Evolutionary conservation across 2,888 invertebrate species (phyloP), one percentile per base, ranked within the genome.

Genomic region (Malthinus seriepunctatus): DNA sequence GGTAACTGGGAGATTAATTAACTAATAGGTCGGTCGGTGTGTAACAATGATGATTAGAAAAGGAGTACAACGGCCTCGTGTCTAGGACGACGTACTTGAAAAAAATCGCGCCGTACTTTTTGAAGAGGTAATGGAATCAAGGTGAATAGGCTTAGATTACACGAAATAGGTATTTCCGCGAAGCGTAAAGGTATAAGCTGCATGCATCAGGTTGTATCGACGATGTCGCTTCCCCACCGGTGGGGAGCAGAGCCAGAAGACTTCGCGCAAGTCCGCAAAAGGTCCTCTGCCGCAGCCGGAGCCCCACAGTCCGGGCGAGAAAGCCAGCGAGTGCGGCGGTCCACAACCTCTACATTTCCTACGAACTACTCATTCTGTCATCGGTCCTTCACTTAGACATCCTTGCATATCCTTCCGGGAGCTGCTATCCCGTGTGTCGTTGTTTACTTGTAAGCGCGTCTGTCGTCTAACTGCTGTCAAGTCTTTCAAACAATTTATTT

Each of bases 301-400:
- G 62, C 78, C 79, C 65, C 79, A 82, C 66, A 80, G 83, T 68
- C 82, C 83, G 76, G 84, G 75, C 80, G 84, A 69, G 81, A 80
- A 66, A 83, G 80, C 75, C 82, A 82, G 65, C 76, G 81, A 81
- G 82, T 85, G 75, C 85, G 84, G 85, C 78, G 84, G 71, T 84
- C 84, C 73, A 73, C 72, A 71, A 23, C 72, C 73, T 76, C 73
- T 73, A 75, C 73, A 72, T 71, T 74, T 74, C 74, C 73, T 76
- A 76, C 75, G 74, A 74, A 75, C 73, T 74, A 70, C 70, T 73
- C 73, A 75, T 71, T 75, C 74, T 73, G 64, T 70, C 72, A 72
- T 73, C 70, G 72, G 70, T 72, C 72, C 73, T 73, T 69, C 69
- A 64, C 64, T n/a, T 67, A 64, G 59, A 55, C 53, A 62, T 64